phyloP scores from a whole-genome alignment of 2,888 invertebrate species.

The Dione juno region DNA sequence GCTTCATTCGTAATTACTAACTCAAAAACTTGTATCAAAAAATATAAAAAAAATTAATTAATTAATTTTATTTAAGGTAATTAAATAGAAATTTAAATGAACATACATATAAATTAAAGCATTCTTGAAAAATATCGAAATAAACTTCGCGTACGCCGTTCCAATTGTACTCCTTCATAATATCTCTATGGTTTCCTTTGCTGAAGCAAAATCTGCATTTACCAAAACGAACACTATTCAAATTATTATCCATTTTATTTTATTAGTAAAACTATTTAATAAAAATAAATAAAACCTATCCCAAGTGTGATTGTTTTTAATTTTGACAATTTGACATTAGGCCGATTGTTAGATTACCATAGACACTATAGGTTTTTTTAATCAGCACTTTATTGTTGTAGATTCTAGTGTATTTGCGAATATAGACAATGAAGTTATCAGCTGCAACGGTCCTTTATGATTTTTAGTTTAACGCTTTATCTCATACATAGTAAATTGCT shows the following conservation, averaged over 20 bases:
- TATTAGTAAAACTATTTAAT: not conserved
- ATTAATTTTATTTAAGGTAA: not conserved
- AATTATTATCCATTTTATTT: constrained; percentile 30
- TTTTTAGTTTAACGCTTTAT: too few relatives aligned
- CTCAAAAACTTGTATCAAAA: not conserved
- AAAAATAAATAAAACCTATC: not conserved
- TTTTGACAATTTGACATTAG: constrained; percentile 5
- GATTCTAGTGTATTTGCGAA: not conserved
- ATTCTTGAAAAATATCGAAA: constrained; percentile 62
- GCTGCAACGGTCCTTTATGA: too few relatives aligned
- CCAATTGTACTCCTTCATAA: constrained; percentile 59
- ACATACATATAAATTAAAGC: constrained; percentile 70
- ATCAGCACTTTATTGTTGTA: not conserved
- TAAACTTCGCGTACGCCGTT: constrained; percentile 64
- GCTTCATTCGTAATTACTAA: too few relatives aligned
- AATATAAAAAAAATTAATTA: too few relatives aligned
- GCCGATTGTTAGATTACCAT: not conserved
- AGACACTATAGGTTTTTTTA: not conserved
- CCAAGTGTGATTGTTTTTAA: not conserved
- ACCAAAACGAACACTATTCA: constrained; percentile 50
- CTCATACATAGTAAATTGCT: too few relatives aligned
- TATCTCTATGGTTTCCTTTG: constrained; percentile 61
- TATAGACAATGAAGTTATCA: not conserved
- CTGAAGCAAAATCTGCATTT: constrained; percentile 66
- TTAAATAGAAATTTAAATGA: not conserved